A percentile compares a stretch with the other conserved stretches of the same genome.
Conservation (phyloP, 2,888 invertebrate genomes). For the Apodemia zela region DNA sequence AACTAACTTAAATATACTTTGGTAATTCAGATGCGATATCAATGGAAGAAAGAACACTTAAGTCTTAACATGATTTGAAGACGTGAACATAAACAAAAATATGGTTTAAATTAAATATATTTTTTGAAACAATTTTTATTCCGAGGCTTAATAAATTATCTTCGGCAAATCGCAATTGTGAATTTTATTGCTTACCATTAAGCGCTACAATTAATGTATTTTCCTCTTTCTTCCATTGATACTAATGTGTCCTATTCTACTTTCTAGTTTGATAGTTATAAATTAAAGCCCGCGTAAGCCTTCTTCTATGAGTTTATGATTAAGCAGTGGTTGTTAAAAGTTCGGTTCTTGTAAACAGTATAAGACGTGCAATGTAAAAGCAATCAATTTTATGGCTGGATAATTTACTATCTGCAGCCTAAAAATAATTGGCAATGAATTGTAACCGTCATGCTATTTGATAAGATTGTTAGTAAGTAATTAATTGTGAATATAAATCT, state of each 20-base stretch:
- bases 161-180: no score
- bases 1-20: not conserved
- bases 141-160: no score
- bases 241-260: not conserved
- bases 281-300: conserved; percentile 18
- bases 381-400: not conserved
- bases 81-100: not conserved
- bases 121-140: no score
- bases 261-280: not conserved
- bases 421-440: not conserved
- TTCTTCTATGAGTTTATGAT: conserved; percentile 14
- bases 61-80: not conserved
- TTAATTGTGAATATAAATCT: conserved; percentile 10
- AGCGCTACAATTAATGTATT: not conserved
- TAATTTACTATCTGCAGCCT: not conserved
- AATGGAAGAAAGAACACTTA: not conserved
- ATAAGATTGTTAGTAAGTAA: not conserved
- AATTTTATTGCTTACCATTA: no score
- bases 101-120: no score
- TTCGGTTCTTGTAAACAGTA: not conserved
- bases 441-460: conserved; percentile 1
- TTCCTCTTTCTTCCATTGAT: not conserved
- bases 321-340: conserved; percentile 19
- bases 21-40: not conserved
- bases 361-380: not conserved